A percentile compares a stretch with the other conserved stretches of the same genome.
phyloP scores from a whole-genome alignment of 2,113 vertebrate genomes.

The Phaethon lepturus region DNA sequence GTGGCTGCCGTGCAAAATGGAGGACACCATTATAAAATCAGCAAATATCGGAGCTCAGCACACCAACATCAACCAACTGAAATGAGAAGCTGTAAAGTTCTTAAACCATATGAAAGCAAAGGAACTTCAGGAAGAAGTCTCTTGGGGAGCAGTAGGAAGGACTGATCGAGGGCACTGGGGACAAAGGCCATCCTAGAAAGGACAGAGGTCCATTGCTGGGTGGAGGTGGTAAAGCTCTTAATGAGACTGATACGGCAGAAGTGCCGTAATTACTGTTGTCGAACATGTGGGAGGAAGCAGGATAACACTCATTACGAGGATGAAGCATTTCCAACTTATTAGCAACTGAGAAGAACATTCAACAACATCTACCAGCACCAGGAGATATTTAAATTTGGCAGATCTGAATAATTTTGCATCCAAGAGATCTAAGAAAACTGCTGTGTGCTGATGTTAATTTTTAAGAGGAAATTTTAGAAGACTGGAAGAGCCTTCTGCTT shows the following conservation, averaged over 20 bases:
- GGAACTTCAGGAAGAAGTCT: neutral
- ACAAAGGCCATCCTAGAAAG: neutral
- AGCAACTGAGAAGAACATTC: neutral
- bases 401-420: constrained; percentile 24
- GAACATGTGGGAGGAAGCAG: constrained; percentile 9
- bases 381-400: constrained; percentile 47
- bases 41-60: neutral
- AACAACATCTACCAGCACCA: constrained; percentile 22
- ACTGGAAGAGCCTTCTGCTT: neutral
- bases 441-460: neutral
- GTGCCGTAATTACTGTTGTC: neutral
- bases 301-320: neutral
- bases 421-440: constrained; percentile 27
- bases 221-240: neutral
- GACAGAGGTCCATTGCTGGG: neutral
- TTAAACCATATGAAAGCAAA: neutral
- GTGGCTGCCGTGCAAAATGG: neutral
- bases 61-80: fast-evolving
- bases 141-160: neutral
- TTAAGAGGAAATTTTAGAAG: neutral
- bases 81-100: neutral
- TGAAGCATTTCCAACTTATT: constrained; percentile 35
- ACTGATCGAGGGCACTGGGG: neutral
- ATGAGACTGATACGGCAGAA: neutral
- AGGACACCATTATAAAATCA: neutral